Base-by-base conservation (phyloP, 2,797 vertebrate species). In the Labeo calbasu region DNA sequence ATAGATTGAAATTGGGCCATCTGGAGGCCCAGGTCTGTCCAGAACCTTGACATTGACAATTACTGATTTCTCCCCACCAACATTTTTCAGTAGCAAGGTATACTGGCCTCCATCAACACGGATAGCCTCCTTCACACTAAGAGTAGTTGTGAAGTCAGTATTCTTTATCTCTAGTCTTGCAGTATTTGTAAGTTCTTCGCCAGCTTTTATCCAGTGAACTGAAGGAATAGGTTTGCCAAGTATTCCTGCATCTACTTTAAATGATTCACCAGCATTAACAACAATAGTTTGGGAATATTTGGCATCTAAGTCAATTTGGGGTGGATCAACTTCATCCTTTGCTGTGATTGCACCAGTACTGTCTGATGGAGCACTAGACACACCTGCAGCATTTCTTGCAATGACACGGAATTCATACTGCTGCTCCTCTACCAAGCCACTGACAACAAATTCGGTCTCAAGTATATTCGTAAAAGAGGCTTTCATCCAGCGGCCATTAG, bases 401-500 rank as follows among this genome's bases (percentile, higher is more conserved):
- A 98, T 99, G 25, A 99, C 95, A 88, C 97, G 96, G 92, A 99
- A 99, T 89, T 99, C 98, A 43, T 99, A 99, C 84, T 94, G 92
- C 40, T 98, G 95, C 89, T 99, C 96, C 94, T 99, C 98, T 55
- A 93, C 92, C 53, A 99, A 95, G 88, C 96, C 97, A 82, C 97
- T 97, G 88, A 98, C 96, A 92, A 96, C 95, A 96, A 98, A 99
- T 0, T 96, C 92, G 23, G 97, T 99, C 77, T 98, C 96, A 88
- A 97, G 96, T 43, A 99, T 87, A 87, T 99, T 99, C 68, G 98
- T 90, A 85, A 99, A 99, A 91, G 97, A 99, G 87, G 98, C 97
- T 90, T 99, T 99, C 98, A 99, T 99, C 98, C 98, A 99, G n/a
- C 98, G 97, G 13, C 98, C 97, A 3, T 95, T 95, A 57, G 93